Percentiles rank a stretch among this genome's conserved stretches.
Evolutionary conservation across 2,888 invertebrate species (phyloP).

Genomic region (Apotomis betuletana): DNA sequence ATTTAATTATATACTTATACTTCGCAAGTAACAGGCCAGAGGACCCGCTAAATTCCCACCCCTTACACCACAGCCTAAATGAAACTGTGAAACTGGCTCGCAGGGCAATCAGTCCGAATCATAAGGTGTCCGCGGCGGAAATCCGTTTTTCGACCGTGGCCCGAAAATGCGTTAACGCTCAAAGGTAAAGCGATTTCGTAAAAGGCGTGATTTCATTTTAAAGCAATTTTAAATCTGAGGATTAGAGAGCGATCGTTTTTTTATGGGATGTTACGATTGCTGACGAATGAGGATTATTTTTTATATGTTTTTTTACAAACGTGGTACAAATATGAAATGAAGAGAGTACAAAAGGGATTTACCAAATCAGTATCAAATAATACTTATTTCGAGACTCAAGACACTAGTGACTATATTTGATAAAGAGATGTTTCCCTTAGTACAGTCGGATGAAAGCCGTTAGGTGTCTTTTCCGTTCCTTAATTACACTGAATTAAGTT

Average conservation of each 20-base stretch:
- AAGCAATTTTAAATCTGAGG: slow-evolving; percentile 13
- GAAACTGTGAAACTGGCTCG: slow-evolving; percentile 55
- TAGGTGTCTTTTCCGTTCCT: too few species aligned
- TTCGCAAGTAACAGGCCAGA: too few species aligned
- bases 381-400: too few species aligned
- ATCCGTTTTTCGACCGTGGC: slow-evolving; percentile 50
- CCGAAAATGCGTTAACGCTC: slow-evolving; percentile 19
- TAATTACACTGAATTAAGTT: too few species aligned
- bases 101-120: slow-evolving; percentile 56
- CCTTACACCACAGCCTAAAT: slow-evolving; percentile 35
- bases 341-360: too few species aligned
- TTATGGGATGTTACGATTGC: background rate
- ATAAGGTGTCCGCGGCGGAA: slow-evolving; percentile 58
- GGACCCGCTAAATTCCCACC: slow-evolving; percentile 8
- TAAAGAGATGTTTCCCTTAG: too few species aligned
- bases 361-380: too few species aligned
- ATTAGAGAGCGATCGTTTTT: slow-evolving; percentile 2
- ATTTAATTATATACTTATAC: too few species aligned
- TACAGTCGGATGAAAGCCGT: too few species aligned
- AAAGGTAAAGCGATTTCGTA: slow-evolving; percentile 14
- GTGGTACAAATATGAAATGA: too few species aligned
- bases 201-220: slow-evolving; percentile 7
- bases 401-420: too few species aligned
- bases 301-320: background rate
- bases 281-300: slow-evolving; percentile 3